Evolutionary conservation across 37 sponge, comb jelly and placozoan species (phyloP).

Genomic region (Mnemiopsis leidyi): DNA sequence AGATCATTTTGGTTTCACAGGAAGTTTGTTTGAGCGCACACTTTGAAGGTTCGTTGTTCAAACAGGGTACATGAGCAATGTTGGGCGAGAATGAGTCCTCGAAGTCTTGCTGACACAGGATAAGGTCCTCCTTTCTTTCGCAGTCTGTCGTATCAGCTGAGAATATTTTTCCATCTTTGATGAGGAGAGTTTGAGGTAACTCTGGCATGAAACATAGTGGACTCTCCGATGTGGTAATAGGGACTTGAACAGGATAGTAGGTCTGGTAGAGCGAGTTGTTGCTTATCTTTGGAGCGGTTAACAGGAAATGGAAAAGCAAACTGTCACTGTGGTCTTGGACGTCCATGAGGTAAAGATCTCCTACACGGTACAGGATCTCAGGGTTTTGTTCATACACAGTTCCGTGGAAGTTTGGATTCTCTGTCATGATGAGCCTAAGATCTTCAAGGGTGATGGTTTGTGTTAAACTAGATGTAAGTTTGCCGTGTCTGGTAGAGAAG

Average conservation of each 20-base stretch:
- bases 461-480: background rate
- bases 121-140: background rate
- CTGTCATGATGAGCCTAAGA: background rate
- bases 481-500: background rate
- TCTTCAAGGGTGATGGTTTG: background rate
- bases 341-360: background rate
- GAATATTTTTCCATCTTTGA: background rate
- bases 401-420: background rate
- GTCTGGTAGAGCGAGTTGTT: background rate
- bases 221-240: background rate
- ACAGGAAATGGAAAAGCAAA: constrained; percentile 15
- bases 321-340: background rate
- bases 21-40: background rate
- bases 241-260: background rate
- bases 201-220: background rate
- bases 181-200: background rate
- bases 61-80: background rate
- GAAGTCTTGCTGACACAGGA: constrained; percentile 55
- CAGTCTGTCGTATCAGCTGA: constrained; percentile 4
- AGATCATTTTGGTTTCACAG: constrained; percentile 4
- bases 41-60: background rate
- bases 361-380: constrained; percentile 17
- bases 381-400: background rate
- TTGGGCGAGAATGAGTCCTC: background rate
- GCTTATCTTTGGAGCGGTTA: background rate